Percentiles rank a stretch among this genome's conserved stretches.
These are phyloP conservation scores for Idaea dimidiata DNA, from an alignment of 2,888 invertebrate genomes.

Conservation along the genomic window DNA sequence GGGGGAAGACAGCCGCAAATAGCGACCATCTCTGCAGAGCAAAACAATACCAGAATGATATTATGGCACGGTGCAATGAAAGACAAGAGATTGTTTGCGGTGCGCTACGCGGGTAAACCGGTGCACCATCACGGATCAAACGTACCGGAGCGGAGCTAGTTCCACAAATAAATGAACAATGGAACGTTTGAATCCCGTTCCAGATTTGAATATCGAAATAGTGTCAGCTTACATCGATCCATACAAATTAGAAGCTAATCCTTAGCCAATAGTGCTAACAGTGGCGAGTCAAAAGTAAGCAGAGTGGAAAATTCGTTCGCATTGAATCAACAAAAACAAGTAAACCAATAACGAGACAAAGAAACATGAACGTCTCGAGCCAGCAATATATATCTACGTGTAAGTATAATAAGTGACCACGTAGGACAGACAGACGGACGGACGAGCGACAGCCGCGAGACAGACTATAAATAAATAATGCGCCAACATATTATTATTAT, in stretches of 20 bases:
- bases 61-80: constrained; percentile 60
- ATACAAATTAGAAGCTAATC: neutral
- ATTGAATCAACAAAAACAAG: constrained; percentile 15
- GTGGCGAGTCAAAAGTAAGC: neutral
- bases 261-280: constrained; percentile 3
- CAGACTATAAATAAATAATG: constrained; percentile 80
- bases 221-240: neutral
- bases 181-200: neutral
- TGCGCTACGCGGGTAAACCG: constrained; percentile 1
- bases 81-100: constrained; percentile 30
- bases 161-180: constrained; percentile 16
- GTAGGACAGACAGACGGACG: constrained; percentile 59
- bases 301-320: neutral
- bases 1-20: constrained; percentile 70
- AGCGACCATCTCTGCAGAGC: constrained; percentile 72
- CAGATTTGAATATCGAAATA: neutral
- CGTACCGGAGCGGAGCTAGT: neutral
- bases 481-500: constrained; percentile 81
- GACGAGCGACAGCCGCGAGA: constrained; percentile 79
- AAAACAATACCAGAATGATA: constrained; percentile 78
- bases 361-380: constrained; percentile 18
- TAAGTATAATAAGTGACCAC: constrained; percentile 36
- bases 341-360: constrained; percentile 26
- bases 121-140: neutral
- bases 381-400: constrained; percentile 15